Base-by-base conservation (phyloP, 1,140 invertebrate genomes). In the Drosophila sp. region DNA sequence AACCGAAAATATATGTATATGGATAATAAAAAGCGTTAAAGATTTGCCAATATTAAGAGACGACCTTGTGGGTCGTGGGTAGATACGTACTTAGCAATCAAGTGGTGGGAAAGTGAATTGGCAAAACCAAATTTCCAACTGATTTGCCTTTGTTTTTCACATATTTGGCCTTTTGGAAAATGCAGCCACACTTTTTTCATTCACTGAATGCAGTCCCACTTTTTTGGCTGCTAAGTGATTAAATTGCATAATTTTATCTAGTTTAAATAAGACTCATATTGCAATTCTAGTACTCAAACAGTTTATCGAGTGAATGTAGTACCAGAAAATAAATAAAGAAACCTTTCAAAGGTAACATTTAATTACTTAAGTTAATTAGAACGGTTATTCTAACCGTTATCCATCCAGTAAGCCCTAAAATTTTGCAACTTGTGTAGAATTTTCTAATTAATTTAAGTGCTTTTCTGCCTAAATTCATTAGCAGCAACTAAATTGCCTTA, bases 1-100 rank as follows among this genome's bases (percentile, higher is more conserved):
- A 68, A 60, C 64, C 57, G 47, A 71, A 70, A 70, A 55, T 50
- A 11, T 41, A 47, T 29, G 17, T 33, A 32, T 33, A 60, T 41
- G 7, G 27, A 33, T 33, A 60, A 76, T 70, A 76, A 76, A 70
- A 70, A 76, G 57, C 67, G 56, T 70, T 77, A 40, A 77, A 77
- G 67, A 77, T 60, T 65, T 70, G 61, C 30, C 66, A 67, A 76
- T 35, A 70, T 70, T 55, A 63, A 63, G 61, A 23, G 76, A 25
- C 32, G 33, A 35, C 23, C 33, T 38, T n/a, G 56, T 57, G 56
- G 32, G 3, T 6, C 38, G 23, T 50, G 27, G 23, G 27, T 50
- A 50, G 2, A 50, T 17, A 8, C 23, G 3, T 2, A 27, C 23
- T 27, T 10, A 3, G 44, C 44, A 4, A 50, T 50, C 23, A 27